Base-by-base conservation (phyloP, 2,797 vertebrate genomes). In the Poecilia gillii region DNA sequence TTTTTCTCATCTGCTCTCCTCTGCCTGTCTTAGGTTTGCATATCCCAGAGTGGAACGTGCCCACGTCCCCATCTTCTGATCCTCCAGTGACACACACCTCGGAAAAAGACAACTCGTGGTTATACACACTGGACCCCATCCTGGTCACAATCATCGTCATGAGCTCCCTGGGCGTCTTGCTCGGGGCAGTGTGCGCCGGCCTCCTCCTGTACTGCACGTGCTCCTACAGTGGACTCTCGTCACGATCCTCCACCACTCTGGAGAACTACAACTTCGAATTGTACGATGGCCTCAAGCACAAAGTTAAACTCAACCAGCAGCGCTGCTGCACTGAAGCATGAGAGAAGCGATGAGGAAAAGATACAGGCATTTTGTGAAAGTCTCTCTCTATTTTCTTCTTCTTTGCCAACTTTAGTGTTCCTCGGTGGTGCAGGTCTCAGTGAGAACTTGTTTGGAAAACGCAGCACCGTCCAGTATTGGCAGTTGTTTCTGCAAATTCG, bases 211-310 rank as follows among this genome's bases (percentile, higher is more conserved):
- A 99, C 95, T 99, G 98, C 93, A 98, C 98, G 0, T 99, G 98
- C 76, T 99, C 97, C 0, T 99, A 99, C 14, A 95, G 97, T 0
- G 97, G 98, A 87, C 96, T 99, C 45, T 98, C 97, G 0, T 97
- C 98, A 0, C 97, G 98, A 80, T 98, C 97, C 91, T 99, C 98
- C 92, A 99, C 98, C 87, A 99, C 98, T 0, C 95, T 99, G 90
- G 98, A 99, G 94, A 99, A 99, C 96, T 99, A 99, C 96, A 99
- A 99, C 96, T 99, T 99, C 0, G 98, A 99, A 91, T 96, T 99
- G 81, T 99, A 99, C 0, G 98, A 99, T 0, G 98, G 98, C 87
- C 98, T 99, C 93, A 99, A 99, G 96, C 98, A 99, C 96, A 99
- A 99, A 88, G 98, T 99, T 89, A 99, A 99, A 95, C 97, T 98